Evolutionary conservation across 2,113 vertebrate genomes (phyloP), one percentile per base, ranked within the genome.

Genomic region (Petrocephalus microphthalmus): DNA sequence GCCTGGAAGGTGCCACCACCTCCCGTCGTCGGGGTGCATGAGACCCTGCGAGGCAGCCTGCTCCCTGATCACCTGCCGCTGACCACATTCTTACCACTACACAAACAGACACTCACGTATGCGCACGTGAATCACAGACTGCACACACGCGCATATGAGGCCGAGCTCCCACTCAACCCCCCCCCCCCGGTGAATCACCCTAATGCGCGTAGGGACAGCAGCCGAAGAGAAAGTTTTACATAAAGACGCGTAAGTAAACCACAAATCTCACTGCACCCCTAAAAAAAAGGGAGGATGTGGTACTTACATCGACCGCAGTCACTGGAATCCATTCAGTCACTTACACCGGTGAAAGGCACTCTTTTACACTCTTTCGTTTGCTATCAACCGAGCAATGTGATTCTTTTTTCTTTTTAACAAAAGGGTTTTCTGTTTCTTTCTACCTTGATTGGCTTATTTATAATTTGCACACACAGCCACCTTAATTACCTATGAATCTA

Each of bases 401-500:
- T 85, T 33, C 19, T 85, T 47, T 49, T 49, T 11, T 83, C n/a
- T 64, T 67, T 13, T 67, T 4, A 1, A 29, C 7, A 25, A 85
- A 53, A 19, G n/a, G 52, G 25, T 37, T 52, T 54, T 85, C 84
- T 33, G 49, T 29, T n/a, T n/a, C n/a, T n/a, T n/a, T n/a, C n/a
- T 29, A 54, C 56, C 42, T 85, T 54, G 10, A 25, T 54, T 45
- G 17, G 29, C 53, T 60, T 19, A 19, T 8, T 45, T 33, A 57
- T 86, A 42, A 10, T 64, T 60, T 42, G 7, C 25, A 86, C 3
- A 11, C 25, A 86, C 85, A 64, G 20, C 53, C 56, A 64, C 85
- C 54, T 19, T 37, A 64, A 56, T 25, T 95, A 94, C 93, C 93
- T 94, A 94, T 93, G 93, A 93, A 93, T 94, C 94, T 92, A 94